phyloP scores from a whole-genome alignment of 2,888 invertebrate species.

The Melitaea athalia region DNA sequence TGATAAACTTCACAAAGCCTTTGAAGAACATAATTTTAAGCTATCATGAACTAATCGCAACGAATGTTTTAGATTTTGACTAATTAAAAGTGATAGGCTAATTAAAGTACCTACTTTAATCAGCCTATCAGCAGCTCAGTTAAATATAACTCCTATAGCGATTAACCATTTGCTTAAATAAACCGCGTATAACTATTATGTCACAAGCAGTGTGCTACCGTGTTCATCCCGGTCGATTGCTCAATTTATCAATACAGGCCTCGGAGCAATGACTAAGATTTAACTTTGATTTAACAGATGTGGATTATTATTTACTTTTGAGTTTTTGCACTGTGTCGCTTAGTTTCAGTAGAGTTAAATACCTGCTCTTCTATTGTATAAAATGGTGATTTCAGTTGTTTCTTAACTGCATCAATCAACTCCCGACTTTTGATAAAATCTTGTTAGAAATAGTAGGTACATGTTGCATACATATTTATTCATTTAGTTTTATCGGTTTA shows the following conservation, averaged over 20 bases:
- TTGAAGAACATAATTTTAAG: not conserved
- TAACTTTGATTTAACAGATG: not conserved
- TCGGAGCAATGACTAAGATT: constrained; percentile 49
- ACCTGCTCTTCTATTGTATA: no score
- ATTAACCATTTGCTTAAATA: constrained; percentile 49
- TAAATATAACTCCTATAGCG: constrained; percentile 1
- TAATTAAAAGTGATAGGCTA: not conserved
- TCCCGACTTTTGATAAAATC: no score
- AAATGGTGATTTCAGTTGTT: no score
- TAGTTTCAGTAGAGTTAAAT: no score
- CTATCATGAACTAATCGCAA: not conserved
- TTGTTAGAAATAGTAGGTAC: no score
- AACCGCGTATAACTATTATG: constrained; percentile 72
- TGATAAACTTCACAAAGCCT: not conserved
- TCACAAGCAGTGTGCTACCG: constrained; percentile 65
- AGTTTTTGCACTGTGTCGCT: no score
- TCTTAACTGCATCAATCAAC: no score
- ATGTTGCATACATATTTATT: no score
- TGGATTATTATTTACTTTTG: not conserved
- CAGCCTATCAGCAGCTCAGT: not conserved
- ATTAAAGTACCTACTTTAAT: not conserved
- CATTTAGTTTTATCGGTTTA: no score
- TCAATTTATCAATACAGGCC: constrained; percentile 77
- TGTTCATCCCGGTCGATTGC: constrained; percentile 73
- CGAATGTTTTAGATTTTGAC: not conserved